phyloP scores from a whole-genome alignment of 2,113 vertebrate species.

The Mirza zaza region DNA sequence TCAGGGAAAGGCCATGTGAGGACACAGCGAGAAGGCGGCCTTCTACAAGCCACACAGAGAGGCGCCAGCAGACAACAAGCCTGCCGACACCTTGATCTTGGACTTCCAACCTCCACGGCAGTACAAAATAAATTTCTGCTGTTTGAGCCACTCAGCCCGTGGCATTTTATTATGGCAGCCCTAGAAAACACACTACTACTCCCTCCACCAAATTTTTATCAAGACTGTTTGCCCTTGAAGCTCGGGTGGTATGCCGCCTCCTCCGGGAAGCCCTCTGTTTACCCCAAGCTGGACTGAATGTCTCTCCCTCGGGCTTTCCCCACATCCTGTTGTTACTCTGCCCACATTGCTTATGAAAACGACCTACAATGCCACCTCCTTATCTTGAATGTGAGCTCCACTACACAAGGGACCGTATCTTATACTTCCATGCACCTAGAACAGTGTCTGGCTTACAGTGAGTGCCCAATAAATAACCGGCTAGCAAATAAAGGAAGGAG shows the following conservation, averaged over 20 bases:
- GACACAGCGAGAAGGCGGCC: not conserved
- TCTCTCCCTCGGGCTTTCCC: not conserved
- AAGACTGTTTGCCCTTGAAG: not conserved
- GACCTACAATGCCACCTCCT: not conserved
- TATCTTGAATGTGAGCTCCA: not conserved
- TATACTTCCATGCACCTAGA: not conserved
- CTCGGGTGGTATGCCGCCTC: not conserved
- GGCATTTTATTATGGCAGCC: not conserved
- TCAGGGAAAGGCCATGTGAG: not conserved
- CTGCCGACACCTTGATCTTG: not conserved
- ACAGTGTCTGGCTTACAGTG: not conserved
- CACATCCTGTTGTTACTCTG: not conserved
- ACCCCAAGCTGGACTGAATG: not conserved
- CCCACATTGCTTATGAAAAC: not conserved
- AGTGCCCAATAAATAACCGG: not conserved
- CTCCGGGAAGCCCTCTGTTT: not conserved
- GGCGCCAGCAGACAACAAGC: not conserved
- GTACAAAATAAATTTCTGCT: not conserved
- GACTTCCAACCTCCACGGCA: not conserved
- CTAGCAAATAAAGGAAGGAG: not conserved
- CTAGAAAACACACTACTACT: not conserved
- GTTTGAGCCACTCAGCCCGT: not conserved
- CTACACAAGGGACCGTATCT: not conserved
- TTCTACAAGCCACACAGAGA: not conserved
- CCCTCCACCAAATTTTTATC: not conserved